Conservation (phyloP, 2,888 invertebrate species). For the Boloria selene region DNA sequence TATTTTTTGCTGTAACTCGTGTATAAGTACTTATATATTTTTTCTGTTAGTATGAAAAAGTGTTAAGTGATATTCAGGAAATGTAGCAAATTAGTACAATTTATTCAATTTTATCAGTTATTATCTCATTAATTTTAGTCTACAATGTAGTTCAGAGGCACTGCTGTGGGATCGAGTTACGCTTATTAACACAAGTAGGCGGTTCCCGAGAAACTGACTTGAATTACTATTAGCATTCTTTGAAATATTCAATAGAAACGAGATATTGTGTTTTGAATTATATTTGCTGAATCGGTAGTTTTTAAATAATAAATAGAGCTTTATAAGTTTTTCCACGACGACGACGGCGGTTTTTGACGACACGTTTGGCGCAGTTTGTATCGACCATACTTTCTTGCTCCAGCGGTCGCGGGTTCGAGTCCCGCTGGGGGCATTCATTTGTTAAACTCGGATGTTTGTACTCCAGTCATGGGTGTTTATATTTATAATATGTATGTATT, state of each 20-base stretch:
- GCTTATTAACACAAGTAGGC: slow-evolving; percentile 36
- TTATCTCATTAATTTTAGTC: slow-evolving; percentile 27
- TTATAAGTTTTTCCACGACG: too few relatives aligned
- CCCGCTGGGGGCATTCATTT: too few relatives aligned
- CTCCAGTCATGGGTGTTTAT: too few relatives aligned
- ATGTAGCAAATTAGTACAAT: not conserved
- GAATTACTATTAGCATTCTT: slow-evolving; percentile 30
- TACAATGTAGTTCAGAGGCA: slow-evolving; percentile 23
- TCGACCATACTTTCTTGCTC: too few relatives aligned
- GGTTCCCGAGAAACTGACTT: slow-evolving; percentile 33
- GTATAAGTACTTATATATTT: not conserved
- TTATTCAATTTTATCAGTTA: slow-evolving; percentile 23
- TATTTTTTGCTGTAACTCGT: too few relatives aligned
- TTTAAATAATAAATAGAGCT: too few relatives aligned
- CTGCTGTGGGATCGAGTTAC: slow-evolving; percentile 33
- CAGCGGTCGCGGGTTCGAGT: too few relatives aligned
- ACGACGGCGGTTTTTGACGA: too few relatives aligned
- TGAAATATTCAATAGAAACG: slow-evolving; percentile 21
- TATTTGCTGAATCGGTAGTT: too few relatives aligned
- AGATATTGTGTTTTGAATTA: not conserved
- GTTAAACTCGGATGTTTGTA: too few relatives aligned
- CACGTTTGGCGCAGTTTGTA: too few relatives aligned
- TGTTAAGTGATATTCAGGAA: not conserved
- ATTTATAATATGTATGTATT: too few relatives aligned
- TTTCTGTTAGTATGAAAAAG: not conserved